Evolutionary conservation across 1,140 invertebrate genomes (phyloP), one percentile per base, ranked within the genome.

Genomic region (Saccostrea echinata): DNA sequence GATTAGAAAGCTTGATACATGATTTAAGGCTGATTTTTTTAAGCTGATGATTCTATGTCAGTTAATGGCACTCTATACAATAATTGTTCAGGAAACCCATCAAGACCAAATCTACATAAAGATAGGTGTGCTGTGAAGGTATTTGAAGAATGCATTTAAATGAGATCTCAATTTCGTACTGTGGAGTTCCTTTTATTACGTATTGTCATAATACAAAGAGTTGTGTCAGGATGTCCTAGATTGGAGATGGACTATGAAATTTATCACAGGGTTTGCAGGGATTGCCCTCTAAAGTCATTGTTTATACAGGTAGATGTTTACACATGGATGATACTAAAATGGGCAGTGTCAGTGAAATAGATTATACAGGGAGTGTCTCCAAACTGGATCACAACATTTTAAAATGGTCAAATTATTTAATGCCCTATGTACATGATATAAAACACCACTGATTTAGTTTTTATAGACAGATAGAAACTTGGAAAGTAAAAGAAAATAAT

Each of bases 221-320:
- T 71, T 71, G 68, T 71, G 68, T 13, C 8, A 33, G 68, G 27
- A 0, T 33, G 68, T 12, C 68, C 68, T 71, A 71, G 24, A 30
- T 71, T 33, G 68, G 27, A 71, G 68, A 30, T 71, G 68, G 68
- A 71, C 68, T 30, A 33, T 71, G 68, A 71, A 71, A 71, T 71
- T 71, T 30, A 27, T 30, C 27, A 33, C 68, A 12, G 27, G 3
- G 68, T 33, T 43, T 30, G 3, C 13, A 13, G 68, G 27, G 68
- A 71, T 71, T 3, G 68, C 68, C 68, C 68, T 30, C 27, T 16
- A 12, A 71, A 71, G 68, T 71, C 27, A 71, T 71, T 71, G 68
- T 33, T 35, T 71, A 33, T 16, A 35, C 13, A 13, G 68, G 1
- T 33, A 30, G 68, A 30, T 71, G 27, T 71, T 71, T 71, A 71